phyloP scores from a whole-genome alignment of 30 jellyfish, hydroid and myxozoan species.

The Aurelia coerulea region DNA sequence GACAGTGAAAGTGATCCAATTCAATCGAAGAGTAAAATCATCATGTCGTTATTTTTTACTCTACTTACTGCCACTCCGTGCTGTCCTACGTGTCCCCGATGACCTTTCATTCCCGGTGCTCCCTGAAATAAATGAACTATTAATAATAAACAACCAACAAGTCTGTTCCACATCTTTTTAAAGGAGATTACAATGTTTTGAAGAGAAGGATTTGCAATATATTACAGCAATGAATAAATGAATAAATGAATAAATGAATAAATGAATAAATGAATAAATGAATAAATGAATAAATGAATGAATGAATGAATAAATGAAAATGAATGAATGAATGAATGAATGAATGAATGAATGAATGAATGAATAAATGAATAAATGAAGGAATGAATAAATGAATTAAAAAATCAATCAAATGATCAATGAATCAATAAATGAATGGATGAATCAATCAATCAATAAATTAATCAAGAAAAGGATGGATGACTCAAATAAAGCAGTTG shows the following conservation, averaged over 20 bases:
- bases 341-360: neutral
- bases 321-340: neutral
- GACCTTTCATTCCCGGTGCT: constrained; percentile 30
- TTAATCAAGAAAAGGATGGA: neutral
- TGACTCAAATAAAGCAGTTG: neutral
- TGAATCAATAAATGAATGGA: neutral
- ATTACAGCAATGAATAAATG: no score
- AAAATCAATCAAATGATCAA: neutral
- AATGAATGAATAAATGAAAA: neutral
- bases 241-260: neutral
- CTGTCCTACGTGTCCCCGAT: constrained; percentile 24
- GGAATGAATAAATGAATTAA: neutral
- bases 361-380: neutral
- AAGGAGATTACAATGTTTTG: no score
- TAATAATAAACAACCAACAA: neutral
- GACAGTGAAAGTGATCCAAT: no score
- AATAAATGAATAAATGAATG: neutral
- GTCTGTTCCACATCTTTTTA: neutral
- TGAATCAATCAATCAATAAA: neutral
- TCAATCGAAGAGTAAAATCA: no score
- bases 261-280: neutral
- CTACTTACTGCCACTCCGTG: neutral
- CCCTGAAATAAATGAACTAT: constrained; percentile 8
- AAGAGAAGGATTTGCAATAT: no score
- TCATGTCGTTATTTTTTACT: no score